Evolutionary conservation across 2,113 vertebrate species (phyloP), one percentile per base, ranked within the genome.

Genomic region (Salvelinus namaycush): DNA sequence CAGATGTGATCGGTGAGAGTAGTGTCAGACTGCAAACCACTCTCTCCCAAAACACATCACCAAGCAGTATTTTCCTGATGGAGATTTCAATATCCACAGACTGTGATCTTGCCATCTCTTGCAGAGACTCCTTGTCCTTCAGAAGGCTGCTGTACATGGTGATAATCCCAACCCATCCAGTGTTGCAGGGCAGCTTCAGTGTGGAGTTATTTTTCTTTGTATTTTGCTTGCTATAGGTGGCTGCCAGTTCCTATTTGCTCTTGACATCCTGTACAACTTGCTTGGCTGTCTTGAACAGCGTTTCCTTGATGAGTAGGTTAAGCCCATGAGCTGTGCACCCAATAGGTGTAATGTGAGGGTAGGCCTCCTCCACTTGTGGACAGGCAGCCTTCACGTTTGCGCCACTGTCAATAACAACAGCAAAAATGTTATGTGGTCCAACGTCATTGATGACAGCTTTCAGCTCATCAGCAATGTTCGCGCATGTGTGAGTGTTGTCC

Each of bases 401-500:
- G 5, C 66, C 69, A 5, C 85, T 75, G 20, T 90, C 80, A 0
- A 84, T 90, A 39, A 89, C 67, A 1, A 90, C 72, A 26, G 78
- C 79, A 4, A 85, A 84, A 12, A 87, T 81, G 65, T 85, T 88
- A 1, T 85, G 69, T 12, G 87, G 65, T 18, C 88, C 87, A 26
- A 87, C 79, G 72, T 90, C 81, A 48, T 78, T 81, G 73, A 88
- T 84, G 22, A 88, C 11, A 2, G 69, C 73, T 72, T 87, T 87
- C 24, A 87, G 78, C 70, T 84, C 76, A 62, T 84, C 78, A 0
- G 77, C 84, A 29, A 88, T 81, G 54, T 69, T 48, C 0, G 54
- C 4, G 60, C 76, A 74, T 12, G 59, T 3, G 29, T 69, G 20
- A 2, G 44, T 74, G 69, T 75, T 62, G 70, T 81, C 83, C 73